Conservation (phyloP, 2,113 vertebrate species). For the Progne subis region DNA sequence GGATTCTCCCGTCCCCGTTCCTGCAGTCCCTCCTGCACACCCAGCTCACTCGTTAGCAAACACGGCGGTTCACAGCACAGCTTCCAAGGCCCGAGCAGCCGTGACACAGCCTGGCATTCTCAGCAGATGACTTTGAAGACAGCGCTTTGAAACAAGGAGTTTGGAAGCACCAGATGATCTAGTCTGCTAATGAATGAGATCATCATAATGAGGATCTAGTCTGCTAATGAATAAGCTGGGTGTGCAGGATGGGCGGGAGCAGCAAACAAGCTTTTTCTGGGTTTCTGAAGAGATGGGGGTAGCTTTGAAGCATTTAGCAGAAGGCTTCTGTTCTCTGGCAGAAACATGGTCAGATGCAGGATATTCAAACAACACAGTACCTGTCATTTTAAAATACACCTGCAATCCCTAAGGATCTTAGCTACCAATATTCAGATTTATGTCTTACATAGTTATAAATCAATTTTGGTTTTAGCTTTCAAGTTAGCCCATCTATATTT, state of each 20-base stretch:
- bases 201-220: constrained; percentile 15
- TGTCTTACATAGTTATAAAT: background rate
- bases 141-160: background rate
- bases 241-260: background rate
- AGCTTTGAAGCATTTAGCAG: background rate
- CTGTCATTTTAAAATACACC: background rate
- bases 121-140: background rate
- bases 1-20: background rate
- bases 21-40: background rate
- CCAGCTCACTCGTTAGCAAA: background rate
- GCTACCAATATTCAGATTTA: background rate
- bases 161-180: constrained; percentile 35
- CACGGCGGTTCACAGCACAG: too few relatives aligned
- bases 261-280: background rate
- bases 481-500: background rate
- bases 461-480: background rate
- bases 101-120: background rate
- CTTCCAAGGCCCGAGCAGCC: background rate
- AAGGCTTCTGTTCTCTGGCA: background rate
- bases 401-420: background rate
- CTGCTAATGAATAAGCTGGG: background rate
- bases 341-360: background rate
- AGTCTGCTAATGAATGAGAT: constrained; percentile 34
- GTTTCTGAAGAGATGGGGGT: background rate
- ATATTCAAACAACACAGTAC: background rate